Evolutionary conservation across 2,888 invertebrate genomes (phyloP).

Genomic region (Xiphydria camelus): DNA sequence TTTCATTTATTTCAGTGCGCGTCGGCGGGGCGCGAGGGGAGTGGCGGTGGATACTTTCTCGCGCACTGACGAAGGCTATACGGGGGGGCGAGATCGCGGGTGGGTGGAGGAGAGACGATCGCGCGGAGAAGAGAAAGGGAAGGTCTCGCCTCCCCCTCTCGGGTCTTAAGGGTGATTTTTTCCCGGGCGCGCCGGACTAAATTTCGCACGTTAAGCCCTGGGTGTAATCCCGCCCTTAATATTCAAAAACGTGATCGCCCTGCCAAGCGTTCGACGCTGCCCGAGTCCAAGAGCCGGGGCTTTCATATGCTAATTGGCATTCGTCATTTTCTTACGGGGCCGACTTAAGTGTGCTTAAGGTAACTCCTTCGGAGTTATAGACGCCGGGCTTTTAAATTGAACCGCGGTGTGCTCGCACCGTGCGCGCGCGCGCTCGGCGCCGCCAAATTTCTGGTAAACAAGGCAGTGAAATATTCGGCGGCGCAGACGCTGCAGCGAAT

Average conservation of each 20-base stretch:
- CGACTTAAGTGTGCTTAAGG: slow-evolving; percentile 55
- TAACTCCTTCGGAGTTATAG: slow-evolving; percentile 40
- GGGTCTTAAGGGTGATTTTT: slow-evolving; percentile 47
- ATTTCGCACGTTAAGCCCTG: slow-evolving; percentile 56
- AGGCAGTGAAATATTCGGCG: too few species aligned
- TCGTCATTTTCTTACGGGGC: slow-evolving; percentile 56
- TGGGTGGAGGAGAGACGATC: too few species aligned
- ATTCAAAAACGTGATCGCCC: slow-evolving; percentile 59
- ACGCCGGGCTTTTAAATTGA: too few species aligned
- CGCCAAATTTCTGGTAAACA: too few species aligned
- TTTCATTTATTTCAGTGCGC: too few species aligned
- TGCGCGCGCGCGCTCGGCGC: too few species aligned
- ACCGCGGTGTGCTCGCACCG: too few species aligned
- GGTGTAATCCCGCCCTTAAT: slow-evolving; percentile 58
- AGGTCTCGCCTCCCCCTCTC: slow-evolving; percentile 14
- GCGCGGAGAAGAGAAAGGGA: slow-evolving; percentile 20
- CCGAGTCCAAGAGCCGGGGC: slow-evolving; percentile 39
- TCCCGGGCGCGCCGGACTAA: slow-evolving; percentile 47
- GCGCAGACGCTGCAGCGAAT: too few species aligned
- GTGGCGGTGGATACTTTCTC: too few species aligned
- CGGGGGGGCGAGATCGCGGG: too few species aligned
- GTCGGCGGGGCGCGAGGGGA: too few species aligned
- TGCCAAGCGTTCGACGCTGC: slow-evolving; percentile 46
- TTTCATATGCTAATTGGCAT: slow-evolving; percentile 60
- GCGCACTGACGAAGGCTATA: too few species aligned